Percentiles rank a stretch among this genome's conserved stretches.
Conservation (phyloP, 2,113 vertebrate species). For the Psilopogon haemacephalus region DNA sequence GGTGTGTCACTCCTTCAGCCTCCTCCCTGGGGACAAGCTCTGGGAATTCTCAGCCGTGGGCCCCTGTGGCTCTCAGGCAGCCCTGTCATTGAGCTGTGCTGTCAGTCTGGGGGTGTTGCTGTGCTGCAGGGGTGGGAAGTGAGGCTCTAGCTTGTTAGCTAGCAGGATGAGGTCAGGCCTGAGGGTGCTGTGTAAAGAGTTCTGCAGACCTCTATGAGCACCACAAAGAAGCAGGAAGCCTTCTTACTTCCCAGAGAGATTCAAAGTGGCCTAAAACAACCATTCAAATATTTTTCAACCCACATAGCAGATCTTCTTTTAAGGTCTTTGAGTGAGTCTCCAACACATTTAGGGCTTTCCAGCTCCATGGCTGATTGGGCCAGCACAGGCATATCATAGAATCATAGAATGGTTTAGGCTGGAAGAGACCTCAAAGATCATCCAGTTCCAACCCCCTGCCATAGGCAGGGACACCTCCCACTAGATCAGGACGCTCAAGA, state of each 20-base stretch:
- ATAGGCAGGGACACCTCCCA: too few relatives aligned
- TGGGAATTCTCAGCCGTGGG: slow-evolving; percentile 40
- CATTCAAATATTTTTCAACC: background rate
- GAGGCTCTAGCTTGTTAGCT: background rate
- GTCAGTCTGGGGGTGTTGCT: slow-evolving; percentile 11
- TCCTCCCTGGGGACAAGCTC: slow-evolving; percentile 6
- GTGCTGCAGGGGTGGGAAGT: background rate
- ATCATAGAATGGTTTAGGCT: too few relatives aligned
- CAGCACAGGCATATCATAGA: too few relatives aligned
- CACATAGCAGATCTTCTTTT: background rate
- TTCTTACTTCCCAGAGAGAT: background rate
- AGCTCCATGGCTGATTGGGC: background rate
- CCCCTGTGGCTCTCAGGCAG: slow-evolving; percentile 36
- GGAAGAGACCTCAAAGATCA: too few relatives aligned
- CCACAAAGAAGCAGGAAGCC: background rate
- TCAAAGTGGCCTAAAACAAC: background rate
- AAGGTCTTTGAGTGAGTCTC: background rate
- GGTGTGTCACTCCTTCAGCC: slow-evolving; percentile 4
- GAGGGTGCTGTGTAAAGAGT: background rate
- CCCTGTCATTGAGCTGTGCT: background rate
- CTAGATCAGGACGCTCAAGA: too few relatives aligned
- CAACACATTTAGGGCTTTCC: background rate
- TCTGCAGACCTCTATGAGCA: background rate
- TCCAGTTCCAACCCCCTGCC: too few relatives aligned
- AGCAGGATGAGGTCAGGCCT: background rate